Base-by-base conservation (phyloP, 2,113 vertebrate genomes). In the Strix aluco region DNA sequence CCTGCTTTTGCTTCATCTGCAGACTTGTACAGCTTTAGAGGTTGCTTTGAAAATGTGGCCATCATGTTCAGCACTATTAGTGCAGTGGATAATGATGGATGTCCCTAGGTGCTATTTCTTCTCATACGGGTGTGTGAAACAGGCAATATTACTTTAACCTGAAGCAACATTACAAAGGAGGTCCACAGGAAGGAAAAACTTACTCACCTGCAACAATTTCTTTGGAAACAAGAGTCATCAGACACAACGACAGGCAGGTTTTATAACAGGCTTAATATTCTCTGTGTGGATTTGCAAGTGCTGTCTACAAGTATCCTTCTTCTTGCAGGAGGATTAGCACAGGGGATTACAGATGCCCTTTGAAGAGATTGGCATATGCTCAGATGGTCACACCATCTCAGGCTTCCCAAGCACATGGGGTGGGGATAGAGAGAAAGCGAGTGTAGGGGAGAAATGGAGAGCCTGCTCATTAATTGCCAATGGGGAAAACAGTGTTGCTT, bases 281-380 rank as follows among this genome's bases (percentile, higher is more conserved):
- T 71, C 80, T 30, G 88, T 91, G 81, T 86, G 86, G 91, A 94
- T 94, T 93, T 92, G 83, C 69, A 85, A 91, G 83, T 34, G 25
- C 83, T 91, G 90, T 77, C 81, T 75, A 69, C 52, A 54, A 91
- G 77, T 86, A 83, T 78, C 80, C 90, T 92, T 94, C 88, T 73
- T 80, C 57, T 87, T 88, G 70, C 80, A 81, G 83, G 61, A 91
- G 91, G 92, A 96, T 97, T 95, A 96, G 49, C 49, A 8, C 4
- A n/a, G 82, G 46, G 62, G 80, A 94, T 97, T 97, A 95, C 9
- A 27, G 88, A 84, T 91, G 77, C 57, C 88, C 91, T 87, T 84
- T 79, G 58, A 94, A 81, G 92, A 79, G 77, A 69, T 46, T 95
- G 97, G 77, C 23, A 0, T 87, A 13, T 34, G 17, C 49, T 87